Percentiles rank a stretch among this genome's conserved stretches.
These are phyloP conservation scores for Sapayoa aenigma DNA, from an alignment of 2,113 vertebrate species.

Conservation along the genomic window DNA sequence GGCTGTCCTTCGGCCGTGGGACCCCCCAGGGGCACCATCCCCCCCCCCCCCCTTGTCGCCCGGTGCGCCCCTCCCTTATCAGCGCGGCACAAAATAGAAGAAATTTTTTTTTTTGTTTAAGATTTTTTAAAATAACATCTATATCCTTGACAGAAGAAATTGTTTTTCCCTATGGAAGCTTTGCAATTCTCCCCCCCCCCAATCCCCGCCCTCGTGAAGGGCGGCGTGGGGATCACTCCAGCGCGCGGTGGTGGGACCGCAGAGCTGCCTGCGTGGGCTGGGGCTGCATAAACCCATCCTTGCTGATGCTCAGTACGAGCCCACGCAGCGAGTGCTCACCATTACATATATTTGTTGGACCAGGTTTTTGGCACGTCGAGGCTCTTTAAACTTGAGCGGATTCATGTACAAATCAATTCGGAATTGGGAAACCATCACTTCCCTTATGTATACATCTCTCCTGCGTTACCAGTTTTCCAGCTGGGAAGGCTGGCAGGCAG, in stretches of 20 bases:
- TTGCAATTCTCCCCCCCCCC: neutral
- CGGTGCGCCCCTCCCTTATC: rapidly evolving
- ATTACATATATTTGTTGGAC: neutral
- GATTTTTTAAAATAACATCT: no score
- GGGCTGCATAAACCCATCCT: neutral
- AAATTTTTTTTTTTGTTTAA: rapidly evolving
- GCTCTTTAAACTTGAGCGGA: neutral
- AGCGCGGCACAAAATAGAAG: rapidly evolving
- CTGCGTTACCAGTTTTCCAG: slow-evolving; percentile 46
- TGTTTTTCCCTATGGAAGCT: neutral
- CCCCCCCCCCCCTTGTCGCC: rapidly evolving
- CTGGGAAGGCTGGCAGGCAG: slow-evolving; percentile 64
- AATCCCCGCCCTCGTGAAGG: no score
- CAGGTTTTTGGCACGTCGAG: neutral
- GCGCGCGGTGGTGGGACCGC: neutral
- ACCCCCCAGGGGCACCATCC: neutral
- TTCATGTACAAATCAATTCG: slow-evolving; percentile 2
- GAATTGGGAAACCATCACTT: slow-evolving; percentile 52
- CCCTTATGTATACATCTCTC: slow-evolving; percentile 7
- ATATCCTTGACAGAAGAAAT: rapidly evolving
- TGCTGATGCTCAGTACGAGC: rapidly evolving
- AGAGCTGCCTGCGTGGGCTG: neutral
- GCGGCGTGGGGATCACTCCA: neutral
- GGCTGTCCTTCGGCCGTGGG: neutral
- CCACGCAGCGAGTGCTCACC: neutral